These are phyloP conservation scores for Melanocharis versteri DNA, from an alignment of 2,113 vertebrate genomes.

Conservation along the genomic window DNA sequence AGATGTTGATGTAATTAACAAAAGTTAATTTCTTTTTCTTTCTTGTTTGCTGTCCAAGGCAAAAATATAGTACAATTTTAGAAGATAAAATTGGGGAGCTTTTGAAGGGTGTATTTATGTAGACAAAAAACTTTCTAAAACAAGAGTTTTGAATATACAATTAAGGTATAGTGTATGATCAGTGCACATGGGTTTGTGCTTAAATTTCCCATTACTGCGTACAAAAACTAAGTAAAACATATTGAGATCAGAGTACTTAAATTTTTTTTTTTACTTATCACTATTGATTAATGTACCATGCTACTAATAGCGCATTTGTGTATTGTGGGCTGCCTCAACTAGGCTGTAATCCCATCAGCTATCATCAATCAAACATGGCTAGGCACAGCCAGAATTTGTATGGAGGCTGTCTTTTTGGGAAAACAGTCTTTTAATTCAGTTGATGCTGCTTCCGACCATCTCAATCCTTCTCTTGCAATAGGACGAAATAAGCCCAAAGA, in stretches of 20 bases:
- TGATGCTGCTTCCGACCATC: background rate
- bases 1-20: constrained; percentile 44
- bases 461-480: background rate
- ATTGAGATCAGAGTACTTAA: background rate
- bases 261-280: background rate
- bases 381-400: background rate
- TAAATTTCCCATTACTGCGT: background rate
- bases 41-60: background rate
- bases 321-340: background rate
- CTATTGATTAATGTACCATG: background rate
- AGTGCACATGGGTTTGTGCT: background rate
- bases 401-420: background rate
- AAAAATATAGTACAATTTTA: background rate
- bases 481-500: background rate
- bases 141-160: background rate
- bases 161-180: background rate
- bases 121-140: background rate
- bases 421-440: background rate
- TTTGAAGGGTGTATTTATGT: background rate
- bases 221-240: background rate
- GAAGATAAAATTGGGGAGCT: background rate
- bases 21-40: constrained; percentile 4
- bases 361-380: background rate
- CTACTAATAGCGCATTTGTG: background rate
- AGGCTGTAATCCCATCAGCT: background rate